phyloP scores from a whole-genome alignment of 2,888 invertebrate species.

The Cerastis rubricosa region DNA sequence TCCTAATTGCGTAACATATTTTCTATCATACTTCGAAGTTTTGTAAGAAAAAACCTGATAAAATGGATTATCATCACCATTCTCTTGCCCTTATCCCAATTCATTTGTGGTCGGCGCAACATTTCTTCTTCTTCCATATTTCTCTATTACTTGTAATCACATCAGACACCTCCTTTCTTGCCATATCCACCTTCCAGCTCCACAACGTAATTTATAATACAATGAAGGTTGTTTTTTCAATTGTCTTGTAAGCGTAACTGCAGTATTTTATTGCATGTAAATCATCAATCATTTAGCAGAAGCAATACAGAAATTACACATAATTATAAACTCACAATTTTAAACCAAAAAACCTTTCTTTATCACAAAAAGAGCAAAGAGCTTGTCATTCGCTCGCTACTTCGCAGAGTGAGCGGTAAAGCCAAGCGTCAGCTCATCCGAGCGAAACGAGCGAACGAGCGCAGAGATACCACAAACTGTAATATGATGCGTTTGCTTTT shows the following conservation, averaged over 20 bases:
- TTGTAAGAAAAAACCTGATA: too few species aligned
- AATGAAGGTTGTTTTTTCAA: too few species aligned
- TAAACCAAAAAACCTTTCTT: constrained; percentile 11
- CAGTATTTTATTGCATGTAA: too few species aligned
- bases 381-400: constrained; percentile 44
- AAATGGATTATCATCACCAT: neutral
- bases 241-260: too few species aligned
- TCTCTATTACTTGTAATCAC: neutral
- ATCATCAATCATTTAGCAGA: too few species aligned
- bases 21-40: too few species aligned
- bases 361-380: constrained; percentile 42
- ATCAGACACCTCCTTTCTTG: neutral
- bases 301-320: too few species aligned
- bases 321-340: neutral
- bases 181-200: neutral
- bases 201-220: too few species aligned
- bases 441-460: constrained; percentile 18
- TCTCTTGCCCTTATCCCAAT: neutral
- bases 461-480: constrained; percentile 28
- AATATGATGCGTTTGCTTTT: constrained; percentile 43
- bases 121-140: neutral
- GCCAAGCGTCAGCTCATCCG: constrained; percentile 32
- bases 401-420: constrained; percentile 42
- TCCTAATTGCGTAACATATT: too few species aligned
- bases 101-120: neutral